Evolutionary conservation across 2,797 vertebrate species (phyloP), one percentile per base, ranked within the genome.

Genomic region (Myotis findleyi): DNA sequence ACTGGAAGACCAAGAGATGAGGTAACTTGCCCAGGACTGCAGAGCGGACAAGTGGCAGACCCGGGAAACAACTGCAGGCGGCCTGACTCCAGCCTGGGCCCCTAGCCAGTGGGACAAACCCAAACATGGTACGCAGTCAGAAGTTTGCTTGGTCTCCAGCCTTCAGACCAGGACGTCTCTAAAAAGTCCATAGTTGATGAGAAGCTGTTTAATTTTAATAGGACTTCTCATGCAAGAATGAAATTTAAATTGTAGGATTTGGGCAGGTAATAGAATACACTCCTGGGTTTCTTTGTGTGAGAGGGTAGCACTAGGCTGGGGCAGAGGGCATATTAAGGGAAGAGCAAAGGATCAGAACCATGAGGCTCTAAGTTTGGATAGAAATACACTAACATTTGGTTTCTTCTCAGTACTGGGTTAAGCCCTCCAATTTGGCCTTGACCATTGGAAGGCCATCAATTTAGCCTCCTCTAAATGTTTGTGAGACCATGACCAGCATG

Each of bases 201-300:
- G 47, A 38, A 81, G 49, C 38, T 79, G n/a, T 68, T 91, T 91
- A 73, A 49, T 73, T 38, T 86, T 36, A 64, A 86, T 68, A 86
- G 18, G 17, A 72, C 21, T 64, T 55, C 23, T 86, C 47, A 57
- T 68, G 23, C 44, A 81, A 47, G 55, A 87, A 57, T 73, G 8
- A 2, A 49, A 49, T 59, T 84, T 21, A 86, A 72, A 73, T 30
- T 30, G 30, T 9, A 79, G n/a, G 55, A 55, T 16, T 57, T 38
- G 47, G 73, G 57, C 12, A 73, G 33, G 55, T 18, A 66, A 30
- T 21, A 57, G 30, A 81, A n/a, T 12, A 38, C 17, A 47, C 5
- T 25, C 6, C 11, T 9, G 82, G 17, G 23, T 81, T 41, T 49
- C 47, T 81, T 64, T 49, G 21, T 27, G 13, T 2, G n/a, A 33